Evolutionary conservation across 2,797 vertebrate species (phyloP).

Genomic region (Anabas testudineus): DNA sequence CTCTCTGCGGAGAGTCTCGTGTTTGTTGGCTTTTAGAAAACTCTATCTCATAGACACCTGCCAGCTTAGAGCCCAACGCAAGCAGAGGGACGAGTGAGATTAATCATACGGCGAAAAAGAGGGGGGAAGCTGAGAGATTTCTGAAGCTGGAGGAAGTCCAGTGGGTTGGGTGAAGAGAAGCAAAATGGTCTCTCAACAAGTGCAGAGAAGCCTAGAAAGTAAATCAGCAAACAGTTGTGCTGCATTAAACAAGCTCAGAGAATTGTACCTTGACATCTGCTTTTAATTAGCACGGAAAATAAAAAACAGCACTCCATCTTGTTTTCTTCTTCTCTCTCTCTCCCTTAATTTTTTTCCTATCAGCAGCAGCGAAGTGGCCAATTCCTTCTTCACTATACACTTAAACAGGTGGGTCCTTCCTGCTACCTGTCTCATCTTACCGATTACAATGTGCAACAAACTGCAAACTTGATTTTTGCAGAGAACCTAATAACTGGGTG

Average conservation of each 20-base stretch:
- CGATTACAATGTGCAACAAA: not conserved
- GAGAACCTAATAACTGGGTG: too few relatives aligned
- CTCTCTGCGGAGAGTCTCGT: constrained; percentile 66
- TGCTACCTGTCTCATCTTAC: not conserved
- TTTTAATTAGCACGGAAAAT: constrained; percentile 65
- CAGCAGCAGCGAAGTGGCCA: constrained; percentile 17
- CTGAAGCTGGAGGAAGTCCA: constrained; percentile 58
- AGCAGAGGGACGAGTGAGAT: constrained; percentile 46
- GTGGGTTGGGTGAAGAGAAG: constrained; percentile 56
- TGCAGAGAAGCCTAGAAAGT: constrained; percentile 51
- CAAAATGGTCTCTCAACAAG: constrained; percentile 57
- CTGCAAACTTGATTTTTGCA: not conserved
- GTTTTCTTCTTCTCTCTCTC: constrained; percentile 4
- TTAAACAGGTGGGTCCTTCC: not conserved
- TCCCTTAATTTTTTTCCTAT: constrained; percentile 19
- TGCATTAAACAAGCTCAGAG: constrained; percentile 64
- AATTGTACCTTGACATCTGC: constrained; percentile 70
- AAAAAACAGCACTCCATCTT: constrained; percentile 42
- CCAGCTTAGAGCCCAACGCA: constrained; percentile 61
- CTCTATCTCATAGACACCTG: constrained; percentile 75
- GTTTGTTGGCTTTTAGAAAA: constrained; percentile 64
- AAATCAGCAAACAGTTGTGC: constrained; percentile 62
- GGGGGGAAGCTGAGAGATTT: constrained; percentile 19
- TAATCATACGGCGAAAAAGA: constrained; percentile 42
- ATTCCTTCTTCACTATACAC: constrained; percentile 11